Base-by-base conservation (phyloP, 2,888 invertebrate genomes). In the Clepsis dumicolana region DNA sequence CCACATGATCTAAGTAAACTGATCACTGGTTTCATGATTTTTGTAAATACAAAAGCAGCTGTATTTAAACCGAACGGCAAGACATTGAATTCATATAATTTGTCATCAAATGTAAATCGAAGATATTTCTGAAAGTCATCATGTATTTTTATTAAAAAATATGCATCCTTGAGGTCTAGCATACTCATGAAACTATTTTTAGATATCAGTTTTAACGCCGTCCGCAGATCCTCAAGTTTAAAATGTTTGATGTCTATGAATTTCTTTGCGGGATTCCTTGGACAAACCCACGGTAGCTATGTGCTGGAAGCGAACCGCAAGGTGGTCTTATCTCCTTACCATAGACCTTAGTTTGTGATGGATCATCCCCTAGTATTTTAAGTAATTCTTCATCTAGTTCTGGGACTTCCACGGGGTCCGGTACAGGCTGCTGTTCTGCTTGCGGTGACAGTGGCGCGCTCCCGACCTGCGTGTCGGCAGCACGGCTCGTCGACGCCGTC, bases 221-320 rank as follows among this genome's bases (percentile, higher is more conserved):
- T 73, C 16, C 71, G 41, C 1, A 73, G 35, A n/a, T 73, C 71
- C 41, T 73, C 70, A 7, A 72, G 14, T 62, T 71, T 72, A 50
- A 71, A 73, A 56, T 73, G 73, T 10, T 57, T 16, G 1, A 69
- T 71, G 8, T 64, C 16, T 10, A 73, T 70, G 35, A 68, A 68
- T 54, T 18, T 63, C 27, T 5, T 53, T 53, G 0, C 53, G 25
- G 4, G 27, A 8, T 4, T 53, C 53, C n/a, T 53, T 53, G 5
- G 27, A 1, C 4, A 53, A n/a, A 0, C 53, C 53, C 1, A 8
- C 5, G 14, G 16, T 16, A n/a, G 53, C 25, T 14, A 53, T 27
- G 24, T 53, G 27, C 14, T 53, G n/a, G 8, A n/a, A 24, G 24
- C 27, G 53, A 14, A 52, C 52, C n/a, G 52, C 52, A 24, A 52